Conservation (phyloP, 1,140 invertebrate genomes). For the Pissodes strobi region DNA sequence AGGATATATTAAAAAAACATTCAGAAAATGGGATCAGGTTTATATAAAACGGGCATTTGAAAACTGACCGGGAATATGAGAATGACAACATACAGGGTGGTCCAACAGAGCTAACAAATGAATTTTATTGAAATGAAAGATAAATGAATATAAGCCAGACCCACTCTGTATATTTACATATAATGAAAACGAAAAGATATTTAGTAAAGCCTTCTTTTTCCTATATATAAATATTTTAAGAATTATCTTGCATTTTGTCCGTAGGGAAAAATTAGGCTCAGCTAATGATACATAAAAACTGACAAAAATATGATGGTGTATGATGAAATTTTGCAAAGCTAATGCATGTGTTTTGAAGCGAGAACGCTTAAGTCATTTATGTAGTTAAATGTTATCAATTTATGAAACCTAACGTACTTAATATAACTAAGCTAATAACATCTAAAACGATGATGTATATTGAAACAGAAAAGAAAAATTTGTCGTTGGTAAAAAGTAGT, state of each 20-base stretch:
- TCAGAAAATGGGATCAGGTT: too few species aligned
- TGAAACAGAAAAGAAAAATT: constrained; percentile 11
- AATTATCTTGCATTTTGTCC: too few species aligned
- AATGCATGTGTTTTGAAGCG: constrained; percentile 11
- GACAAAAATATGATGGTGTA: constrained; percentile 20
- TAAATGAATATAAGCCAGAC: too few species aligned
- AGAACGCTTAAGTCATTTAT: not conserved
- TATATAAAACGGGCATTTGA: constrained; percentile 1
- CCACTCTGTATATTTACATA: constrained; percentile 10
- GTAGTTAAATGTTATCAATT: too few species aligned
- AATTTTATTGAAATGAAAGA: too few species aligned
- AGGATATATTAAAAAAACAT: too few species aligned
- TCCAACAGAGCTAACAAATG: not conserved
- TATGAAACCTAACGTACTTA: constrained; percentile 9
- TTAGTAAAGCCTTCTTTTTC: constrained; percentile 11
- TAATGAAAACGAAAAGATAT: constrained; percentile 31
- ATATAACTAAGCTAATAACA: constrained; percentile 17
- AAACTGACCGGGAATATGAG: constrained; percentile 4
- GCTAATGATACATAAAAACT: constrained; percentile 2
- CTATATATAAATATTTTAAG: not conserved
- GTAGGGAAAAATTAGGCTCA: not conserved
- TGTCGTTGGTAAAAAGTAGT: constrained; percentile 17
- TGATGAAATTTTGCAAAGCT: not conserved
- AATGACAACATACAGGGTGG: constrained; percentile 24
- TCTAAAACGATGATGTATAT: not conserved